phyloP scores from a whole-genome alignment of 2,888 invertebrate genomes.

The Ischnus inquisitorius region DNA sequence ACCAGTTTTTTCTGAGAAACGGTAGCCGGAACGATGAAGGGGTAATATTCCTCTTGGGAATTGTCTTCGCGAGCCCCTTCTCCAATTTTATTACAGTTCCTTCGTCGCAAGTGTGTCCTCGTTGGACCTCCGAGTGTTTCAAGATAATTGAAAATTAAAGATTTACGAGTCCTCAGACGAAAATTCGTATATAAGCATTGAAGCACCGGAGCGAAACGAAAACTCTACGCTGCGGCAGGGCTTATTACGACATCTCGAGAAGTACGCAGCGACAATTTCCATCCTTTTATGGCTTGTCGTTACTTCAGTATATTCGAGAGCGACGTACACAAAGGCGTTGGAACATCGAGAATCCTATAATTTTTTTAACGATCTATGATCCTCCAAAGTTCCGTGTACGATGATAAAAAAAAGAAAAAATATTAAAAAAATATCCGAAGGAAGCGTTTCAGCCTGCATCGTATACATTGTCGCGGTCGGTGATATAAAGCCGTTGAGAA shows the following conservation, averaged over 20 bases:
- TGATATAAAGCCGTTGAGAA: slow-evolving; percentile 21
- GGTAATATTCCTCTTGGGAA: background rate
- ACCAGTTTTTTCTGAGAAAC: no score
- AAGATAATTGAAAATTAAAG: background rate
- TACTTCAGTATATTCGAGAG: background rate
- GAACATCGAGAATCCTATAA: background rate
- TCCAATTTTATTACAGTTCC: background rate
- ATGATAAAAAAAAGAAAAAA: slow-evolving; percentile 24
- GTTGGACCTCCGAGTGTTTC: background rate
- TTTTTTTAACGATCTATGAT: slow-evolving; percentile 19
- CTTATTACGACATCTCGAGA: background rate
- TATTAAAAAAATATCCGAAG: background rate
- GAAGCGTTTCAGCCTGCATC: background rate
- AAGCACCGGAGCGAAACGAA: background rate
- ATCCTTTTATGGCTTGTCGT: background rate
- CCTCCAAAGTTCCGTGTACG: background rate
- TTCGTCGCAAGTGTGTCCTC: background rate
- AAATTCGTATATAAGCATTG: background rate
- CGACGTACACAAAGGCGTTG: background rate
- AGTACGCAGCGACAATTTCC: background rate
- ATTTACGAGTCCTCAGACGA: background rate
- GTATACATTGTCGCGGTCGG: slow-evolving; percentile 3
- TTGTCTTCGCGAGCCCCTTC: background rate
- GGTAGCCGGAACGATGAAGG: no score
- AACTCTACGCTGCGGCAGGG: background rate